Conservation (phyloP, 1,140 invertebrate genomes). For the Polyergus mexicanus region DNA sequence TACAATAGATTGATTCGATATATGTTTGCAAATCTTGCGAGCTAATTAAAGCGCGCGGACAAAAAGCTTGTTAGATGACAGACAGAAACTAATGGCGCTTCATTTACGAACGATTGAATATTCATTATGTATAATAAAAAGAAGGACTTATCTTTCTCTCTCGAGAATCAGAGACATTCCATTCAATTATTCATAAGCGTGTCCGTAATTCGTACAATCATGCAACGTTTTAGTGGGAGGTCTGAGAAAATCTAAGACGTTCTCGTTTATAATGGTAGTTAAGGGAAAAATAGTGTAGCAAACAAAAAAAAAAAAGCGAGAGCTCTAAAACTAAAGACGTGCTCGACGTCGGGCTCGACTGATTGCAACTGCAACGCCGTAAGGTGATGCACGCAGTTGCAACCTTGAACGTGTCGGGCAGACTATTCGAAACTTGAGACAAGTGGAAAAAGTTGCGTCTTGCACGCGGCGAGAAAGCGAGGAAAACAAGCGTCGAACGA, state of each 20-base stretch:
- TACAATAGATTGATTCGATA: background rate
- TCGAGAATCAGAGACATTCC: conserved; percentile 8
- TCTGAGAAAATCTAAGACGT: background rate
- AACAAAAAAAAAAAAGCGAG: background rate
- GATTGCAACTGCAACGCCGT: conserved; percentile 14
- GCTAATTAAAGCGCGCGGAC: background rate
- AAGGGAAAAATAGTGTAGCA: background rate
- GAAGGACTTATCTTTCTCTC: background rate
- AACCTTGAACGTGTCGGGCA: conserved; percentile 19
- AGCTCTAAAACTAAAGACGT: background rate
- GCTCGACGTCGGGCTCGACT: background rate
- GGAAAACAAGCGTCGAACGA: background rate
- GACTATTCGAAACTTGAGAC: conserved; percentile 42
- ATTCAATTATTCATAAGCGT: conserved; percentile 46
- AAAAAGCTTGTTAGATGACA: background rate
- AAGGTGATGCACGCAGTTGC: conserved; percentile 26
- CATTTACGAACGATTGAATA: conserved; percentile 15
- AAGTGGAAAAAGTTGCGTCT: conserved; percentile 44
- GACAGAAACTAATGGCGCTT: conserved; percentile 10
- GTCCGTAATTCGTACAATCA: conserved; percentile 20
- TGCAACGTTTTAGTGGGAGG: conserved; percentile 1
- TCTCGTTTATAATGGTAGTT: conserved; percentile 16
- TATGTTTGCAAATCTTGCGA: background rate
- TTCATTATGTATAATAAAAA: conserved; percentile 34
- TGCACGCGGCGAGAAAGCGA: background rate